A percentile compares a stretch with the other conserved stretches of the same genome.
Evolutionary conservation across 2,797 vertebrate species (phyloP).

Genomic region (Clarias fuscus): DNA sequence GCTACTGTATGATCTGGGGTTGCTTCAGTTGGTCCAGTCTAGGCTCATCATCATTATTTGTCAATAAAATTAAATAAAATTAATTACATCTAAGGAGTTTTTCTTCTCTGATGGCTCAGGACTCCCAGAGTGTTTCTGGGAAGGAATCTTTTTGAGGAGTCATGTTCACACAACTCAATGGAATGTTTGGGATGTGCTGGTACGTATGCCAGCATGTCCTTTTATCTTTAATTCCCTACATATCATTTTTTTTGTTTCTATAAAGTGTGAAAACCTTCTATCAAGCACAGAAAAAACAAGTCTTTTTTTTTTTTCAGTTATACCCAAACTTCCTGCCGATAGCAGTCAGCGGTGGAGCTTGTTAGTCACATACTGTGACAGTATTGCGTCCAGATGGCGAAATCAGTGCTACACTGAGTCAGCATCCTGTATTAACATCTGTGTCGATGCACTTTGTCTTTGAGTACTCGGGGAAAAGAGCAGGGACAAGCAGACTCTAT

Average conservation of each 20-base stretch:
- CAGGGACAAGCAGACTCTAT: not conserved
- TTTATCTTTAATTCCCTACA: not conserved
- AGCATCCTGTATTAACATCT: constrained; percentile 13
- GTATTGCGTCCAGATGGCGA: constrained; percentile 30
- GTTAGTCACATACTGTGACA: constrained; percentile 22
- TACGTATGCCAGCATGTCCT: not conserved
- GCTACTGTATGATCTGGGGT: no score
- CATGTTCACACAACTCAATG: no score
- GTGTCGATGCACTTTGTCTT: constrained; percentile 5
- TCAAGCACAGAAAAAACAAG: not conserved
- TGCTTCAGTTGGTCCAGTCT: no score
- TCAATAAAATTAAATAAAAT: no score
- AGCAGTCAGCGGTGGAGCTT: constrained; percentile 22
- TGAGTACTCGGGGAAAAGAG: not conserved
- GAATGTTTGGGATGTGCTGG: not conserved
- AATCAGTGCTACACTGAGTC: constrained; percentile 9
- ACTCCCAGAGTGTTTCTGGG: no score
- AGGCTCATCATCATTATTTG: no score
- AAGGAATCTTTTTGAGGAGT: no score
- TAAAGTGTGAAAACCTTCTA: not conserved
- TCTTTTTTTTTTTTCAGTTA: not conserved
- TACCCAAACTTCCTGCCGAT: constrained; percentile 3
- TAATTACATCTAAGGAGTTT: no score
- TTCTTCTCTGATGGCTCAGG: no score
- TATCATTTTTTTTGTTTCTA: not conserved